Base-by-base conservation (phyloP, 1,140 invertebrate genomes). In the Parapsyche elsis region DNA sequence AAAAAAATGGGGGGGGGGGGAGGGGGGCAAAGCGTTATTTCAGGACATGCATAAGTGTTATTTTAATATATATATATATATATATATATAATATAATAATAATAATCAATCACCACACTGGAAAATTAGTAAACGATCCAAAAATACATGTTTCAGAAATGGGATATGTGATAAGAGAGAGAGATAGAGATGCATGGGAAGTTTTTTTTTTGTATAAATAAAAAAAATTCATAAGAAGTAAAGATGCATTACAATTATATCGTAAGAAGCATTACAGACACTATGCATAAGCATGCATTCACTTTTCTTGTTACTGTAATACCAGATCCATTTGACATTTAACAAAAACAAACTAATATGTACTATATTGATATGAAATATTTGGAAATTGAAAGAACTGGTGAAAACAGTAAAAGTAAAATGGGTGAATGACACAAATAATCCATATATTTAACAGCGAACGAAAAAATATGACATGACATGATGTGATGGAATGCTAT, bases 401-500 rank as follows among this genome's bases (percentile, higher is more conserved):
- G 74, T 80, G 76, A 82, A 75, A 70, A 79, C 81, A 82, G 64
- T 82, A 71, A 80, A 78, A 80, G 70, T 76, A 78, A 82, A 80
- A 74, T 75, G 70, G 57, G 74, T 76, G 78, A 76, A 82, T 82
- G 81, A 82, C 81, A 83, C 81, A 80, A 71, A 4, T 83, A 75
- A 80, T 78, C 24, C 64, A 67, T 76, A 78, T 45, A 79, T 57
- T 80, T 67, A 76, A 79, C 64, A 67, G 81, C 81, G 53, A 75
- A 80, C 79, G 79, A 75, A 71, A 79, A 74, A 79, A 80, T 67
- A 57, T 78, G 76, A 79, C 81, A 79, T 83, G 81, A 80, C 81
- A 80, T 83, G 81, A 83, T 83, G 75, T 74, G 78, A 80, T 83
- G 82, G 81, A 49, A 76, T 76, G 82, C 80, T 81, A 83, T 83